Evolutionary conservation across 2,113 vertebrate species (phyloP), one percentile per base, ranked within the genome.

Genomic region (Pomatostomus ruficeps): DNA sequence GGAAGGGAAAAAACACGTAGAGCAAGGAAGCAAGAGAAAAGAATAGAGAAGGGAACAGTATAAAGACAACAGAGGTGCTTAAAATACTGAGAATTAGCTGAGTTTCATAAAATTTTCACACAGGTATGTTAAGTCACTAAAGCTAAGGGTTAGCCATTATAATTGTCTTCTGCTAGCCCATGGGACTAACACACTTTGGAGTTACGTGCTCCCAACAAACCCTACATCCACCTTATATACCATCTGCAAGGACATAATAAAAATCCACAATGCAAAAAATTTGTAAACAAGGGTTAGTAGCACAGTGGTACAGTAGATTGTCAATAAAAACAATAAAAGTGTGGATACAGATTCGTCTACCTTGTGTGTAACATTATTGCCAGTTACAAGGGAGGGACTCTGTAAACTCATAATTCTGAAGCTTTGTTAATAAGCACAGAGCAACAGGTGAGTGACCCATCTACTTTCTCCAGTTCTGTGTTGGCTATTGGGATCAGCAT

Each of bases 351-450:
- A 97, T 96, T 94, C 92, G 5, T 89, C 58, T 93, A 96, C 97
- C 94, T 97, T 85, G 92, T 84, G 67, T 89, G 91, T 88, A 97
- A 97, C 94, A 70, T 96, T 85, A 95, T 91, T 95, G 96, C 97
- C 84, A 93, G 96, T 94, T 94, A 94, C 96, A 85, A 82, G 95
- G 95, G 71, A 95, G 84, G 61, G 35, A 55, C 62, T 96, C 95
- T 94, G 88, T n/a, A 11, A 46, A 58, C 95, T 99, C 96, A 99
- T 97, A 98, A 98, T 95, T 97, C 97, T 86, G 88, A 96, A 96
- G 96, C 97, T 98, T 99, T 99, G 97, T 98, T 99, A 97, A 99
- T 98, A 90, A 99, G 98, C 46, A 99, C 94, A 4, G 98, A 99
- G 96, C 98, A 98, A 97, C 99, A 99, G 75, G 99, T 99, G 83